Evolutionary conservation across 2,113 vertebrate genomes (phyloP), one percentile per base, ranked within the genome.

Genomic region (Scortum barcoo): DNA sequence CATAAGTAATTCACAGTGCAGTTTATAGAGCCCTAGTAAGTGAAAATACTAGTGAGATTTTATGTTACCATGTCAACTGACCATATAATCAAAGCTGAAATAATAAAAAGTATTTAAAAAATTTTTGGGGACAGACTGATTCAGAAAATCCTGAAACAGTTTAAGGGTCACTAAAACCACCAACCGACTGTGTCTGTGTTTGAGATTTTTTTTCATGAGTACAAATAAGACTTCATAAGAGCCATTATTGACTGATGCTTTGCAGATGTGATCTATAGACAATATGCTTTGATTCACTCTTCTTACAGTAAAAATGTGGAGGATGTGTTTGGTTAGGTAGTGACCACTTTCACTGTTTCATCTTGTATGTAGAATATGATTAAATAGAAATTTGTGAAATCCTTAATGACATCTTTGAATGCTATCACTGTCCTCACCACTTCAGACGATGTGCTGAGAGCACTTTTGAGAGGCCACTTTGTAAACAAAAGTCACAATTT

Each of bases 181-280:
- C 33, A 50, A 66, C 63, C 40, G 36, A 51, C 57, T 58, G 28
- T 76, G 71, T 63, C 80, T 71, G 66, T 57, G 12, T 80, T 75
- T 66, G 14, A 72, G 26, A 81, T 19, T 69, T 73, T 69, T 73
- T 72, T 83, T 84, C 60, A 76, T 4, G 48, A 73, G 33, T 63
- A 78, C 75, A 89, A 92, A 87, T 85, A 84, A 82, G 58, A 82
- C 50, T 84, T 86, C 72, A 69, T 70, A 26, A 80, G 58, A 79
- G 50, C 48, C 60, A 87, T 84, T 82, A 75, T 5, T 30, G 42
- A 24, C 77, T 90, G 76, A 89, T 92, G 65, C 40, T 17, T 86
- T 70, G 61, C 85, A 90, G 83, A 87, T 90, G 88, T 87, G 72
- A 89, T 82, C 66, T 77, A 66, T 33, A 24, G 51, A 60, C 48